A percentile compares a stretch with the other conserved stretches of the same genome.
These are phyloP conservation scores for Pagrus major DNA, from an alignment of 2,113 vertebrate species.

Conservation along the genomic window DNA sequence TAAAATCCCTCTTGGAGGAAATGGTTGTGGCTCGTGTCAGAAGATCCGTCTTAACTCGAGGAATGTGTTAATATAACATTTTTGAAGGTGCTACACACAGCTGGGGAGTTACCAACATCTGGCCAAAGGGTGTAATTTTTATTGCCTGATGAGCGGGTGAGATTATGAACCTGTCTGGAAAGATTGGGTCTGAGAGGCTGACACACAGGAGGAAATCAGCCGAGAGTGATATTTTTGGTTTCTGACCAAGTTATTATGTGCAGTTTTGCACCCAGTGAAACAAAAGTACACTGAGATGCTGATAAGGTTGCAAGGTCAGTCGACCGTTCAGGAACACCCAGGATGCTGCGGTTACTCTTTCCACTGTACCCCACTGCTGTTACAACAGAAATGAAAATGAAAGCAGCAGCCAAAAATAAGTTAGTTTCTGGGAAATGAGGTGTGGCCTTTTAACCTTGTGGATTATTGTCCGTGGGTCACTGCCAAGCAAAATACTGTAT, in stretches of 20 bases:
- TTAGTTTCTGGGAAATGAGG: slow-evolving; percentile 54
- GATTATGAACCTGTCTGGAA: slow-evolving; percentile 29
- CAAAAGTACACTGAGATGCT: slow-evolving; percentile 20
- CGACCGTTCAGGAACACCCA: slow-evolving; percentile 62
- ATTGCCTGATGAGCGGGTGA: slow-evolving; percentile 21
- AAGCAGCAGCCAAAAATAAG: slow-evolving; percentile 59
- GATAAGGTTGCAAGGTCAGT: slow-evolving; percentile 49
- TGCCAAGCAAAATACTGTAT: slow-evolving; percentile 35
- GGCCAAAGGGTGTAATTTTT: slow-evolving; percentile 6
- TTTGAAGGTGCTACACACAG: slow-evolving; percentile 13
- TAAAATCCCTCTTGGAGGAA: slow-evolving; percentile 19
- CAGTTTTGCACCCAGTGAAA: slow-evolving; percentile 13
- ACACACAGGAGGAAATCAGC: background rate
- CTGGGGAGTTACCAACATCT: slow-evolving; percentile 38
- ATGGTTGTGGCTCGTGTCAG: slow-evolving; percentile 23
- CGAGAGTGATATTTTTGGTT: slow-evolving; percentile 12
- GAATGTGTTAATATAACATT: slow-evolving; percentile 42
- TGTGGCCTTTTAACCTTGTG: slow-evolving; percentile 29
- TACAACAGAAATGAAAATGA: slow-evolving; percentile 31
- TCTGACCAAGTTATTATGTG: slow-evolving; percentile 10
- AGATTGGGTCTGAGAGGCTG: background rate
- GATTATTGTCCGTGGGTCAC: slow-evolving; percentile 7
- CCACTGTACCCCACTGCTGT: slow-evolving; percentile 10
- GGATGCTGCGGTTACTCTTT: slow-evolving; percentile 44
- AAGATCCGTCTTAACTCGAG: background rate